These are phyloP conservation scores for Microtus montanus DNA, from an alignment of 2,113 vertebrate species.

Conservation along the genomic window DNA sequence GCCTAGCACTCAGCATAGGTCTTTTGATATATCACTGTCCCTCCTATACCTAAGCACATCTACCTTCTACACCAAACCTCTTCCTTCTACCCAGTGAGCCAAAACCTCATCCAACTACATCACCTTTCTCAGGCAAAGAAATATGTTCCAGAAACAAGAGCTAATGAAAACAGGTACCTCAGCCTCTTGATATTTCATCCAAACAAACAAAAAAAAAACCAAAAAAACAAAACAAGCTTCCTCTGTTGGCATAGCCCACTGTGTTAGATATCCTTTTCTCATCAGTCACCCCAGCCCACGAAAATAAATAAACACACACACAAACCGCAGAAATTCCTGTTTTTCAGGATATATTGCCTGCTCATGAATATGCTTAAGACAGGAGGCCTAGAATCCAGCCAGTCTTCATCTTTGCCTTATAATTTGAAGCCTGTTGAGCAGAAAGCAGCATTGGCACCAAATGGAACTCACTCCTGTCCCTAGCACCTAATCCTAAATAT, in stretches of 20 bases:
- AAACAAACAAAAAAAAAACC: constrained; percentile 13
- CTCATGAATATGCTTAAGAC: background rate
- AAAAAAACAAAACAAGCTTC: background rate
- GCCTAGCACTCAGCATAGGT: background rate
- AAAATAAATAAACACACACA: background rate
- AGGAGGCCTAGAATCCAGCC: background rate
- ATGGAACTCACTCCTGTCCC: background rate
- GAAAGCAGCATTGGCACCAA: background rate
- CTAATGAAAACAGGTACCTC: background rate
- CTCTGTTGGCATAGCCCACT: constrained; percentile 18
- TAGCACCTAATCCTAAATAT: background rate
- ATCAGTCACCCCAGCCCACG: background rate
- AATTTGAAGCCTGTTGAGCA: fast-evolving
- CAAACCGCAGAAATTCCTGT: background rate
- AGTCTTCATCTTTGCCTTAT: background rate
- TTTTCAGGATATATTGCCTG: background rate
- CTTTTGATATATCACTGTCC: background rate
- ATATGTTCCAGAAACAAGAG: background rate
- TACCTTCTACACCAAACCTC: background rate
- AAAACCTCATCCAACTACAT: background rate
- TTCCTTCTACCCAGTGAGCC: background rate
- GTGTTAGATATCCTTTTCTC: background rate
- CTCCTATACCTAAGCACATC: background rate
- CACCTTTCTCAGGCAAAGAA: background rate
- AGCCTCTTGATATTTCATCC: background rate